Evolutionary conservation across 2,113 vertebrate genomes (phyloP).

Genomic region (Beaufortia kweichowensis): DNA sequence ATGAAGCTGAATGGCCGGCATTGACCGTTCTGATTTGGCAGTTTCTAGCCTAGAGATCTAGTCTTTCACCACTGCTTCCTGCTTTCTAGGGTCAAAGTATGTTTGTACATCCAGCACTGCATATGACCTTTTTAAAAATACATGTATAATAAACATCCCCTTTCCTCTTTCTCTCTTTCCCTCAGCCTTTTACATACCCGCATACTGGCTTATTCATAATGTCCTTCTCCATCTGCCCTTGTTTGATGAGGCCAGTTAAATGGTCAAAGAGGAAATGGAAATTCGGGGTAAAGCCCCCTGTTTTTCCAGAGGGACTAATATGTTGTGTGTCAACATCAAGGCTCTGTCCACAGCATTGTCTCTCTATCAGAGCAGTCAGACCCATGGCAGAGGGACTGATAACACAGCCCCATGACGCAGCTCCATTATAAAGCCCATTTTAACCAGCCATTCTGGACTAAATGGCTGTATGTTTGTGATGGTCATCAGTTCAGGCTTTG

Average conservation of each 20-base stretch:
- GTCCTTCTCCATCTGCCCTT: conserved; percentile 49
- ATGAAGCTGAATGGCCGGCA: conserved; percentile 44
- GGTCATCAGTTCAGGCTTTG: conserved; percentile 26
- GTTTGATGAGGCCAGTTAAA: conserved; percentile 57
- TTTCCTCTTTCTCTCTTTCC: conserved; percentile 17
- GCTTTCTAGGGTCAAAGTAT: conserved; percentile 52
- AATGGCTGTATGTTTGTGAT: conserved; percentile 62
- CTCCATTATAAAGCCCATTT: conserved; percentile 77
- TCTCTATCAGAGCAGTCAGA: conserved; percentile 73
- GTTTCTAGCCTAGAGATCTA: conserved; percentile 19
- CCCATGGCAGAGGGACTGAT: conserved; percentile 75
- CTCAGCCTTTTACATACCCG: conserved; percentile 33
- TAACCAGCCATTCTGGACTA: conserved; percentile 73
- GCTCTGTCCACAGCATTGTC: conserved; percentile 62
- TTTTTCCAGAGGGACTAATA: conserved; percentile 71
- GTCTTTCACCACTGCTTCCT: conserved; percentile 11
- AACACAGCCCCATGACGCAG: conserved; percentile 46
- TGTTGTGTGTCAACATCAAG: conserved; percentile 76
- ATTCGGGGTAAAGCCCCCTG: conserved; percentile 61
- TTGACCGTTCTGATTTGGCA: conserved; percentile 31
- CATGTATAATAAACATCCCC: conserved; percentile 58
- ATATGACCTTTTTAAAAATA: conserved; percentile 62
- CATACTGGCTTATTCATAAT: conserved; percentile 20
- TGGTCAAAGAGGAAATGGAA: conserved; percentile 71
- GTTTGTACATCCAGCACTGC: conserved; percentile 57